A percentile compares a stretch with the other conserved stretches of the same genome.
phyloP scores from a whole-genome alignment of 1,140 invertebrate species.

The Bombus picipes region DNA sequence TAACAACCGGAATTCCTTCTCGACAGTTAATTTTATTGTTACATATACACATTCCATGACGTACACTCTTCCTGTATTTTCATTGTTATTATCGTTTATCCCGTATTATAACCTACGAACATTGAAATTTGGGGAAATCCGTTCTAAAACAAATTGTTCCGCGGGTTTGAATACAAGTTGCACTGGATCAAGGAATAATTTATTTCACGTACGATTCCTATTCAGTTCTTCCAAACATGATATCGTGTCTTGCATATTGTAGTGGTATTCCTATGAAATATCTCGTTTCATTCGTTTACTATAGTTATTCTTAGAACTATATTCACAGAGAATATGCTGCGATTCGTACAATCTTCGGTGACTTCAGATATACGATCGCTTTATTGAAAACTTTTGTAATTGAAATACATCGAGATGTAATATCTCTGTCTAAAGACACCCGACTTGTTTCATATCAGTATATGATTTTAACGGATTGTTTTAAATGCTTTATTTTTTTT shows the following conservation, averaged over 20 bases:
- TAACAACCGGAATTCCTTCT: neutral
- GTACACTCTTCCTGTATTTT: neutral
- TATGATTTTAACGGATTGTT: too few species aligned
- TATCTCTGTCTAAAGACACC: too few species aligned
- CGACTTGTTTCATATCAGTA: too few species aligned
- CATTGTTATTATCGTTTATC: conserved; percentile 27
- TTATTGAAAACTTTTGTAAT: too few species aligned
- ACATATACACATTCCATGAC: neutral
- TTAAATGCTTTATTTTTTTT: too few species aligned
- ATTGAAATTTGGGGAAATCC: conserved; percentile 21
- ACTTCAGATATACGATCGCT: too few species aligned
- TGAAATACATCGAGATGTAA: too few species aligned
- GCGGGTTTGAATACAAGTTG: neutral
- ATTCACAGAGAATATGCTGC: neutral
- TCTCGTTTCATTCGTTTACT: neutral
- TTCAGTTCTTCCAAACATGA: neutral
- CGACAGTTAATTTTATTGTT: neutral
- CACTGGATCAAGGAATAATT: neutral
- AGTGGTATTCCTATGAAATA: neutral
- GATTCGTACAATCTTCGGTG: neutral
- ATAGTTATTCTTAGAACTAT: neutral
- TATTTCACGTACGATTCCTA: neutral
- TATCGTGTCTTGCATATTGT: neutral
- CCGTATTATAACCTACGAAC: neutral
- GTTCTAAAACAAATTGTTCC: conserved; percentile 18